Evolutionary conservation across 2,888 invertebrate genomes (phyloP), one percentile per base, ranked within the genome.

Genomic region (Yponomeuta plumbellus): DNA sequence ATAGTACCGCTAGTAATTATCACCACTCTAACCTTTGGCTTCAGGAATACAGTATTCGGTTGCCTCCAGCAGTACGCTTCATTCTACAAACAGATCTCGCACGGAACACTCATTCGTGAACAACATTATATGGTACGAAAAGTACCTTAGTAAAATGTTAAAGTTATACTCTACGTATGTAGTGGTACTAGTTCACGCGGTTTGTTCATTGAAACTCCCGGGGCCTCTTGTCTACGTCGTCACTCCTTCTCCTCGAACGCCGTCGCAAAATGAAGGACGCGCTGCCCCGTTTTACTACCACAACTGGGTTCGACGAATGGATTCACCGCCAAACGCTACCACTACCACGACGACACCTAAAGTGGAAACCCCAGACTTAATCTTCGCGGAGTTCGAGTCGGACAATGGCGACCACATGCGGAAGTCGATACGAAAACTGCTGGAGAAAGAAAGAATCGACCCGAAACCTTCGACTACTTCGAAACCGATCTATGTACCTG

Each of bases 1-100:
- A 66, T 68, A 77, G 83, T 87, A 89, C 91, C 91, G 91, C 85
- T 84, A 89, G 76, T 77, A 91, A 90, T 91, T 91, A 90, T 81
- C 89, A 78, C 81, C 82, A 81, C 79, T 88, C 87, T 76, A 76
- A 78, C 73, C 71, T 71, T 73, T 20, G 20, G 6, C 26, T 40
- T 59, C 65, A 66, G 65, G 59, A 58, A 66, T 26, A 65, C 65
- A 34, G 56, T 57, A 57, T 65, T 65, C 65, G 8, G 57, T 57
- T 40, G 59, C 17, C 23, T 8, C 39, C 10, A 61, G 23, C 67
- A 66, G 65, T 72, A 75, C 71, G 70, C 69, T 76, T 77, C 86
- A 88, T 87, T 86, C 80, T 78, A 73, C 74, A 79, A 80, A 80
- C 79, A 78, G 83, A 77, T 69, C 72, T 78, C 76, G 80, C 73